Base-by-base conservation (phyloP, 30 jellyfish, hydroid and myxozoan species). In the Aurelia coerulea region DNA sequence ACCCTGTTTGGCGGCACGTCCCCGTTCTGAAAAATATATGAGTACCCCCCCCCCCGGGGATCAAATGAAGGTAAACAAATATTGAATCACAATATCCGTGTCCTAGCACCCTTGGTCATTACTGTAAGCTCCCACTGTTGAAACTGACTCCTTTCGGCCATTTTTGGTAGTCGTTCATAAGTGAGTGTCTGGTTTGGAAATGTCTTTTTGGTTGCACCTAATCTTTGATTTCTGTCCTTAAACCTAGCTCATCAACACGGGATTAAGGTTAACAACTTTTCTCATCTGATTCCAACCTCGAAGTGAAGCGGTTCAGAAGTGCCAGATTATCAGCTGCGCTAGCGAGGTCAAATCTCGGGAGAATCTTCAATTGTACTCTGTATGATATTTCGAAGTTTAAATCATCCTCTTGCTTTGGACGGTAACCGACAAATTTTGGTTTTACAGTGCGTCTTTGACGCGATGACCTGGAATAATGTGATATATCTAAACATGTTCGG, bases 241-340 rank as follows among this genome's bases (percentile, higher is more conserved):
- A 64, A 79, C 58, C 73, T 39, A 46, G 58, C 42, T 49, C 59
- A 65, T 79, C 68, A 56, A 71, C 89, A 79, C 39, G 67, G 73
- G 67, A 23, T 79, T 79, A 37, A 63, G 73, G 32, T 64, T 32
- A 34, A 64, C 67, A 33, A 64, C 78, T 58, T 32, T 39, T 67
- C 82, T 81, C 84, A 68, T 31, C 68, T n/a, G 53, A 17, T 80
- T 64, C 66, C 41, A 74, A 80, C 74, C 35, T 42, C 62, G 31
- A 37, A 56, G 74, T 78, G 78, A 60, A 78, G 78, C 78, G 86
- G 52, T 76, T 76, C 67, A 49, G 67, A 63, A 32, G 80, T 65
- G 89, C 35, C 29, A 79, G 89, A 79, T 79, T 79, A 79, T 13
- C 80, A 50, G 51, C 49, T 64, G 65, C 17, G 86, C 51, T 23